phyloP scores from a whole-genome alignment of 2,113 vertebrate species.

The Tautogolabrus adspersus region DNA sequence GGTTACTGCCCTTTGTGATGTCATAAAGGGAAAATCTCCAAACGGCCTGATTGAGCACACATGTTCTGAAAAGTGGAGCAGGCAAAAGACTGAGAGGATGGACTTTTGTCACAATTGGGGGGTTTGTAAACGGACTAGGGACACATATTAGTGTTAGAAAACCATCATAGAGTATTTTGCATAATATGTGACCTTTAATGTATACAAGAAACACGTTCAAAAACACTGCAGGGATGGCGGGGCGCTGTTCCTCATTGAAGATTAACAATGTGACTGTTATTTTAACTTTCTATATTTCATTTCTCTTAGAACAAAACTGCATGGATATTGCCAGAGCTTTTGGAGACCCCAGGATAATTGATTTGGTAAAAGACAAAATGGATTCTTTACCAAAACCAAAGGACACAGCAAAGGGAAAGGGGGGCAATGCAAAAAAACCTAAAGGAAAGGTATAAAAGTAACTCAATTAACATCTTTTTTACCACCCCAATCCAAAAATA shows the following conservation, averaged over 20 bases:
- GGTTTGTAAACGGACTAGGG: no score
- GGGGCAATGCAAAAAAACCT: conserved; percentile 62
- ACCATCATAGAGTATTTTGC: no score
- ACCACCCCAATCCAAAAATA: background rate
- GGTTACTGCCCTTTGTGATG: no score
- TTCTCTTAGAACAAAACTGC: conserved; percentile 83
- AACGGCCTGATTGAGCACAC: no score
- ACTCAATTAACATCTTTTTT: background rate
- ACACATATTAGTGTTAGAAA: no score
- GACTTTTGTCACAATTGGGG: no score
- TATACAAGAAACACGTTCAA: background rate
- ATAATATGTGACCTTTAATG: background rate
- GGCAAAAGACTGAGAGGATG: no score
- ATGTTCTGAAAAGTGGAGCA: no score
- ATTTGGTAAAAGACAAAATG: conserved; percentile 85
- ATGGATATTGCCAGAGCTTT: conserved; percentile 88
- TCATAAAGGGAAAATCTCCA: no score
- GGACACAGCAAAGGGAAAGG: conserved; percentile 75
- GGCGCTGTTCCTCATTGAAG: background rate
- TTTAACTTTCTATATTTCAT: conserved; percentile 27
- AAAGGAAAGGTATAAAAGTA: conserved; percentile 75
- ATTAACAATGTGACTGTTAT: background rate
- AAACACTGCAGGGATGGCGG: background rate
- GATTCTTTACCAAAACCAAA: conserved; percentile 80
- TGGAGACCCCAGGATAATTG: conserved; percentile 84